Base-by-base conservation (phyloP, 2,888 invertebrate genomes). In the Drosophila neoperkinsi region DNA sequence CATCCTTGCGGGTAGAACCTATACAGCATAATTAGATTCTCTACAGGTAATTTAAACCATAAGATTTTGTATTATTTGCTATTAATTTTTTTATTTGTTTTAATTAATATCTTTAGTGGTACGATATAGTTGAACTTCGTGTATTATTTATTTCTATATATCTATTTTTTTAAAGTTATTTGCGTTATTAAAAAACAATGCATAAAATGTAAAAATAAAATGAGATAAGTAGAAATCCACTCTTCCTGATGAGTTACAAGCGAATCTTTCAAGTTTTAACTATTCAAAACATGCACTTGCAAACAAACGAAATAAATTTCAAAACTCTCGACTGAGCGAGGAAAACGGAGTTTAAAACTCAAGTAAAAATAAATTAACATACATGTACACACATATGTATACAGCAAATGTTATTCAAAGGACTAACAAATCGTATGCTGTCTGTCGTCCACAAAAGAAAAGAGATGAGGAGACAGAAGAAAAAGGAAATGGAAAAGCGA, bases 381-480 rank as follows among this genome's bases (percentile, higher is more conserved):
- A 31, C 30, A 11, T 52, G 13, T 9, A 0, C 21, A 46, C 16
- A 43, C 21, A 55, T 31, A 50, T 28, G 36, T 50, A n/a, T 31
- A 16, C 28, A 46, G 49, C 61, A 55, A 34, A 55, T 74, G 56
- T 61, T 61, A 49, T 58, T 58, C 11, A 25, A 28, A 43, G 62
- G 34, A 38, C 61, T 38, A 61, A 62, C 62, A 53, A 62, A 59
- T 52, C 59, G 34, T 34, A 18, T 38, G 34, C 51, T 33, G 31
- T 33, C 30, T 13, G 46, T 25, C 16, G 16, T 6, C 21, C 13
- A n/a, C 33, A 25, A 36, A 60, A n/a, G 30, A 9, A 18, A 16
- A 43, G 6, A 13, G 11, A 34, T 34, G 33, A 50, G 33, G 10
- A 28, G 13, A 28, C 28, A 10, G 21, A 43, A 49, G 16, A 10